Base-by-base conservation (phyloP, 2,888 invertebrate species). In the Torymus auratus region DNA sequence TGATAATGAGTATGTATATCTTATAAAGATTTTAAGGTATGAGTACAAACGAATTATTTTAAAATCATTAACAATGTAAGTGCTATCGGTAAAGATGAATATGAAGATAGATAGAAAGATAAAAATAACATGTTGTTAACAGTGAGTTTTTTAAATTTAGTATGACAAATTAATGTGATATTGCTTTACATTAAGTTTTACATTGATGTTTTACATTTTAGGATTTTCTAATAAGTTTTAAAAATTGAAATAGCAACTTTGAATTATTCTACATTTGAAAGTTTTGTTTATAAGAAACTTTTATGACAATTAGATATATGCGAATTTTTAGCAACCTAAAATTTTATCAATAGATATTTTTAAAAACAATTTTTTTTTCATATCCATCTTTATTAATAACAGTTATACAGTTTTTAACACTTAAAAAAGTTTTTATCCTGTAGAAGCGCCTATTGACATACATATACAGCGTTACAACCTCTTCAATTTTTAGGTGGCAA, bases 341-440 rank as follows among this genome's bases (percentile, higher is more conserved):
- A 10, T 58, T 58, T 56, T 41, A 7, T 41, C 41, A 41, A 41
- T 41, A 41, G 41, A 41, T 41, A 41, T 41, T 41, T 20, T 41
- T 41, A 41, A 41, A 41, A 41, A 41, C 41, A 75, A 20, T 28
- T 64, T 55, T 61, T 61, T 53, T 68, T 77, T 77, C 70, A 64
- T 70, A 50, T 62, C 23, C 77, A 77, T 77, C 64, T 77, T 77
- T 77, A 77, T 70, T 77, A 77, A 77, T 70, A 77, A 77, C 64
- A 70, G 20, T n/a, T 56, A 12, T 64, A 70, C 56, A 69, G 28
- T 77, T 41, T 60, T 77, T 41, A 76, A 76, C 61, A 69, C 61
- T 61, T 55, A 70, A 62, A 74, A 77, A 69, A 41, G 56, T 77
- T 61, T 61, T 62, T 50, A 50, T 64, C 13, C n/a, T 56, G 56